Evolutionary conservation across 2,888 invertebrate genomes (phyloP).

Genomic region (Himalopsyche kuldschensis): DNA sequence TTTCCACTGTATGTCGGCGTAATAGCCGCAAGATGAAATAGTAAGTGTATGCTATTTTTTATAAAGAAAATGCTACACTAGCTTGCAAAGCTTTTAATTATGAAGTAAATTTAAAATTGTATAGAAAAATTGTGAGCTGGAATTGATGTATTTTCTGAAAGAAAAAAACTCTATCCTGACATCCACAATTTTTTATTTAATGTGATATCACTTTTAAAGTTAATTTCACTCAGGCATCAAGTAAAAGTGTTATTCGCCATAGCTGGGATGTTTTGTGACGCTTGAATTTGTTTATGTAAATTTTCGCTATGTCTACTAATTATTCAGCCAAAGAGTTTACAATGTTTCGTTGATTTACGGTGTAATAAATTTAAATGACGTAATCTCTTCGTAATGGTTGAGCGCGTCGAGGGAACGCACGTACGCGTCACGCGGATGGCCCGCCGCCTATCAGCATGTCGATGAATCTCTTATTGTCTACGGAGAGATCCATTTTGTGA

Average conservation of each 20-base stretch:
- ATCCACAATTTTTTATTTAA: neutral
- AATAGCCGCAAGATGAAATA: neutral
- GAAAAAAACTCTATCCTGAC: neutral
- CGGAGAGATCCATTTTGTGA: conserved; percentile 17
- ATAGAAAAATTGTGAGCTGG: conserved; percentile 6
- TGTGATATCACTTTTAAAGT: neutral
- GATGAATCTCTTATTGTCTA: conserved; percentile 16
- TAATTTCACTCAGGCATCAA: neutral
- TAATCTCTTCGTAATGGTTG: neutral
- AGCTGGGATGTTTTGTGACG: neutral
- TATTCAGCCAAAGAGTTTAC: neutral
- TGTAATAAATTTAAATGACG: neutral
- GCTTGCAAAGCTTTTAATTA: neutral
- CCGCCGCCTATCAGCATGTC: conserved; percentile 10
- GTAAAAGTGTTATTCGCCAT: neutral
- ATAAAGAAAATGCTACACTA: neutral
- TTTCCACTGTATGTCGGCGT: neutral
- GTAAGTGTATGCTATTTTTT: neutral
- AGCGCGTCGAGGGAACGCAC: neutral
- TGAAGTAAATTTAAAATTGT: neutral
- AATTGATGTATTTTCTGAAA: conserved; percentile 4
- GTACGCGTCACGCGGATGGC: neutral
- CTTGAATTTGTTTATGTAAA: neutral
- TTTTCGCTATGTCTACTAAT: neutral
- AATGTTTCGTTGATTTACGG: neutral